Percentiles rank a stretch among this genome's conserved stretches.
These are phyloP conservation scores for Pseudobourletiella spinata DNA, from an alignment of 1,140 invertebrate species.

Conservation along the genomic window DNA sequence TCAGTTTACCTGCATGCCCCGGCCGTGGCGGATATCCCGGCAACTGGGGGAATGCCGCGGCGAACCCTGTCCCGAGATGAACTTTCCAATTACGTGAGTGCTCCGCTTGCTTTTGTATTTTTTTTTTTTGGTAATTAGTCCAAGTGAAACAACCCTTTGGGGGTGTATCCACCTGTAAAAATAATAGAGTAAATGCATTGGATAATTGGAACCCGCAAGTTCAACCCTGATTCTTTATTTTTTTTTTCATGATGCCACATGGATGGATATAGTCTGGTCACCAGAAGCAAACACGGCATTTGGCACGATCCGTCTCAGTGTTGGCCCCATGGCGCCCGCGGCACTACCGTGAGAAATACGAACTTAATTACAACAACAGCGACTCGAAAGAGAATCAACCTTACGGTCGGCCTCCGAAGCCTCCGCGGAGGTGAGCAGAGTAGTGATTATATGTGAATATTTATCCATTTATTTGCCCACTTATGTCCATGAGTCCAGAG, in stretches of 20 bases:
- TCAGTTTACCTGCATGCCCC: constrained; percentile 40
- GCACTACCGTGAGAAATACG: constrained; percentile 58
- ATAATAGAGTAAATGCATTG: neutral
- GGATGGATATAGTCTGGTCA: constrained; percentile 41
- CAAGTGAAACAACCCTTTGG: too few species aligned
- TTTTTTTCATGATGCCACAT: neutral
- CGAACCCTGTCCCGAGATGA: constrained; percentile 59
- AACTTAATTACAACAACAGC: constrained; percentile 59
- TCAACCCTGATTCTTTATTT: too few species aligned
- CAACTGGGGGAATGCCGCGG: constrained; percentile 14
- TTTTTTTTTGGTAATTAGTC: too few species aligned
- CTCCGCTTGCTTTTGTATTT: neutral
- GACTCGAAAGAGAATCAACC: constrained; percentile 9
- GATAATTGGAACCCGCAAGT: neutral
- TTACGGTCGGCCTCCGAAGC: constrained; percentile 24
- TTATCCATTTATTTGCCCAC: too few species aligned
- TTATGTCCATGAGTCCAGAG: too few species aligned
- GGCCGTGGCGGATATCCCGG: constrained; percentile 32
- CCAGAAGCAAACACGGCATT: constrained; percentile 57
- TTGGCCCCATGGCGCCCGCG: constrained; percentile 72
- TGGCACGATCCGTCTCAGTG: constrained; percentile 72
- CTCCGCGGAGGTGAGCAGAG: constrained; percentile 29
- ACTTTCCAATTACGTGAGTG: constrained; percentile 43
- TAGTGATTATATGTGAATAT: too few species aligned
- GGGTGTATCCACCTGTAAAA: neutral